A percentile compares a stretch with the other conserved stretches of the same genome.
These are phyloP conservation scores for Achatina immaculata DNA, from an alignment of 1,140 invertebrate species.

Conservation along the genomic window DNA sequence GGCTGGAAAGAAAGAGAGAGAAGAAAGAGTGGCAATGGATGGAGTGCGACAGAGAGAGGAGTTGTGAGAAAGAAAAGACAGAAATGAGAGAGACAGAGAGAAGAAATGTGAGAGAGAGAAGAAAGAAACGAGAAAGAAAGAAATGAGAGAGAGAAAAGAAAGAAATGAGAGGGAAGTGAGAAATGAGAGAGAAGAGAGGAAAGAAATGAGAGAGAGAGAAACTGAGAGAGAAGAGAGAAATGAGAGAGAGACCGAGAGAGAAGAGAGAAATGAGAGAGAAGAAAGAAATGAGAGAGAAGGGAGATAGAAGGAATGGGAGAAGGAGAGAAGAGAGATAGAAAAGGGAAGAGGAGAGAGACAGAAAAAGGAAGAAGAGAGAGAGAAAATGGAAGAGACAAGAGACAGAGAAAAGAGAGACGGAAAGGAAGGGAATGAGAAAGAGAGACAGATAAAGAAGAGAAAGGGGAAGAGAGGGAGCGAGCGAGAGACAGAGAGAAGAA, in stretches of 20 bases:
- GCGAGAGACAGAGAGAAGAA: neutral
- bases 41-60: neutral
- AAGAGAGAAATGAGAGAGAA: neutral
- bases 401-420: neutral
- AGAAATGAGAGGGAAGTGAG: neutral
- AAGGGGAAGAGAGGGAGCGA: neutral
- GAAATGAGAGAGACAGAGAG: neutral
- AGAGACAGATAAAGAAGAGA: no score
- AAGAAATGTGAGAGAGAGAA: neutral
- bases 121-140: neutral
- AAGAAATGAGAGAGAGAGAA: neutral
- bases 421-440: neutral
- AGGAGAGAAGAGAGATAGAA: neutral
- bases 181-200: neutral
- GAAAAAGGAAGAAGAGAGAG: neutral
- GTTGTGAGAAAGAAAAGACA: neutral
- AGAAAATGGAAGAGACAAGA: neutral
- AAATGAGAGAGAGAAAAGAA: neutral
- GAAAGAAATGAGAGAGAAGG: neutral
- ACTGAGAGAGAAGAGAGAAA: neutral
- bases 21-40: neutral
- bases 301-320: neutral
- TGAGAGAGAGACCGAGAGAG: neutral
- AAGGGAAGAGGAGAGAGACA: neutral
- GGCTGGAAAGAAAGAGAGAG: neutral